Evolutionary conservation across 2,797 vertebrate species (phyloP).

Genomic region (Melanotaenia maccullochi): DNA sequence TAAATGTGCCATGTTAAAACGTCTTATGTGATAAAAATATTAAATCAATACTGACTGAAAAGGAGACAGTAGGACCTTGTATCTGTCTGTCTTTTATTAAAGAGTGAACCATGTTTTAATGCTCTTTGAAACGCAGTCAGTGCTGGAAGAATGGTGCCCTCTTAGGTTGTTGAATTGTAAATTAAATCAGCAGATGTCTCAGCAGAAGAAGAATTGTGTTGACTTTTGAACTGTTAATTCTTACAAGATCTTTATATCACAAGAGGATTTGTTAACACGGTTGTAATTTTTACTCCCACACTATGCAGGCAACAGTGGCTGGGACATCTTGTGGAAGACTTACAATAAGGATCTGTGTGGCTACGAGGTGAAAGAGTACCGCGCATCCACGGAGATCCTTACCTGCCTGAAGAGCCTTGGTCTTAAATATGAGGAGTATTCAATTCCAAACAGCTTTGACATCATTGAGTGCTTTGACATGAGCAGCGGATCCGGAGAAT

Average conservation of each 20-base stretch:
- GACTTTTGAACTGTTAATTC: neutral
- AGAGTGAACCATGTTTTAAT: neutral
- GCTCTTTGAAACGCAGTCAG: neutral
- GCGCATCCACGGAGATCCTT: slow-evolving; percentile 62
- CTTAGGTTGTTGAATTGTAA: neutral
- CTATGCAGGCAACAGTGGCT: slow-evolving; percentile 59
- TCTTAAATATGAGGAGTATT: slow-evolving; percentile 69
- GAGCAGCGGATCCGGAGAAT: slow-evolving; percentile 44
- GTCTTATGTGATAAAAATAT: neutral
- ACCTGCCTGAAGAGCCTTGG: slow-evolving; percentile 56
- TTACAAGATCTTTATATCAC: neutral
- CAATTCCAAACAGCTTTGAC: slow-evolving; percentile 53
- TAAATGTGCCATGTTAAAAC: neutral
- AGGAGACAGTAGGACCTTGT: neutral
- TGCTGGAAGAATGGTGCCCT: neutral
- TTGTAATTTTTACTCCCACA: neutral
- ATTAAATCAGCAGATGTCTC: neutral
- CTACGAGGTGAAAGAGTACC: slow-evolving; percentile 49
- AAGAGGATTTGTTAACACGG: neutral
- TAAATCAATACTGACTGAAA: neutral
- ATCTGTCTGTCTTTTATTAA: neutral
- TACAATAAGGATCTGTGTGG: slow-evolving; percentile 64
- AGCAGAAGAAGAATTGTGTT: neutral
- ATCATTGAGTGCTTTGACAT: slow-evolving; percentile 71
- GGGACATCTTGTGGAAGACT: slow-evolving; percentile 75